Evolutionary conservation across 2,888 invertebrate genomes (phyloP), one percentile per base, ranked within the genome.

Genomic region (Drymonia ruficornis): DNA sequence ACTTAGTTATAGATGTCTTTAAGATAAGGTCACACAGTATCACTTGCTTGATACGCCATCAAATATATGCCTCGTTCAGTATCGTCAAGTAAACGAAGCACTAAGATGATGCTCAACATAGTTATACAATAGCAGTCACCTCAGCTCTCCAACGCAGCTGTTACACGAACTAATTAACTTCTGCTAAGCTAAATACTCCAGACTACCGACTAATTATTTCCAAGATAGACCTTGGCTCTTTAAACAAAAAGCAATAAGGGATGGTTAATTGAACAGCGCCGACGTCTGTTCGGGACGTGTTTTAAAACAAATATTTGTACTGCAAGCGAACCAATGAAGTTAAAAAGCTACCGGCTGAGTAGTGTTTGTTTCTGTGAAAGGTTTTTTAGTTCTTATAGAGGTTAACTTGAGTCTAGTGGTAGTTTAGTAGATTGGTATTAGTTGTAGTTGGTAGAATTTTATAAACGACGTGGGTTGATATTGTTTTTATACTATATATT

Each of bases 151-250:
- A 55, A 61, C 60, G 57, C 86, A 85, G 81, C 82, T 82, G 85
- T 69, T 75, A 63, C 74, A 65, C 56, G 55, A 70, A 76, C 82
- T 86, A 86, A 89, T 86, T 88, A 88, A 85, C 83, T 86, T 85
- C 70, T 78, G 73, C 76, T 76, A 75, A 85, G 79, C 78, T 80
- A 75, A 79, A 80, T 76, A 78, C 80, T 81, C 69, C 65, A 76
- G 76, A 76, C 72, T 62, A 61, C 70, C 61, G 59, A 63, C 69
- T 73, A 80, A 80, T 78, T 78, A 77, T 76, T 76, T 74, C 63
- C 56, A 56, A 65, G 67, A 72, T 73, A 72, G 68, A 58, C 60
- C 65, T 63, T 61, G 62, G 60, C 64, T 71, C 61, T 61, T 65
- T 59, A 64, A 72, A 70, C 64, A 66, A 67, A 74, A 65, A 66